Percentiles rank a stretch among this genome's conserved stretches.
Conservation (phyloP, 2,797 vertebrate species). For the Garrulus glandarius region DNA sequence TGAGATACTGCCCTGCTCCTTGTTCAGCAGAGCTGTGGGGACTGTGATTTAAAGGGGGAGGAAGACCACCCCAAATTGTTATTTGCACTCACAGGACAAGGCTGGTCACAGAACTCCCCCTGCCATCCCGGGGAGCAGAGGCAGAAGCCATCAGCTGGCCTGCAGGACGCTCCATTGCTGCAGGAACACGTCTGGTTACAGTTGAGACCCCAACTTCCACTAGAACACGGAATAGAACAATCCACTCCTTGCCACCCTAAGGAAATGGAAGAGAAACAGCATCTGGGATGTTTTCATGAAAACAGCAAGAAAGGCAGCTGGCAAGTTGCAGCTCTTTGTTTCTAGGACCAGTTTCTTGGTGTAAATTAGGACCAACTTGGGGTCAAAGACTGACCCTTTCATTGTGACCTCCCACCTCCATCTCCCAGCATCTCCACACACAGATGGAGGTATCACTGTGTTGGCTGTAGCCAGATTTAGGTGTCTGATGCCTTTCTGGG, state of each 20-base stretch:
- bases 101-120: constrained; percentile 85
- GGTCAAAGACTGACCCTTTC: not conserved
- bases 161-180: constrained; percentile 88
- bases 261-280: not conserved
- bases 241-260: constrained; percentile 94
- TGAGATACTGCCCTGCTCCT: not conserved
- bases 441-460: not conserved
- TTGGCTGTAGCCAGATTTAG: not conserved
- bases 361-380: not conserved
- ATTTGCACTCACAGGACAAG: constrained; percentile 85
- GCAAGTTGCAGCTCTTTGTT: not conserved
- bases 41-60: not conserved
- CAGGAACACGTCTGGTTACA: constrained; percentile 91
- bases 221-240: constrained; percentile 90
- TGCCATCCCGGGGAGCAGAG: constrained; percentile 92
- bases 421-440: not conserved
- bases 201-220: constrained; percentile 88
- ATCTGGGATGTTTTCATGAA: not conserved
- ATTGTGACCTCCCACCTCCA: not conserved
- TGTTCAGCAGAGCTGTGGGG: not conserved
- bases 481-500: not conserved
- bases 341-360: not conserved
- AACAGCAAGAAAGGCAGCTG: not conserved
- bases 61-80: not conserved
- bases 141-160: constrained; percentile 86